phyloP scores from a whole-genome alignment of 2,797 vertebrate genomes.

The Pseudomugil gertrudae region DNA sequence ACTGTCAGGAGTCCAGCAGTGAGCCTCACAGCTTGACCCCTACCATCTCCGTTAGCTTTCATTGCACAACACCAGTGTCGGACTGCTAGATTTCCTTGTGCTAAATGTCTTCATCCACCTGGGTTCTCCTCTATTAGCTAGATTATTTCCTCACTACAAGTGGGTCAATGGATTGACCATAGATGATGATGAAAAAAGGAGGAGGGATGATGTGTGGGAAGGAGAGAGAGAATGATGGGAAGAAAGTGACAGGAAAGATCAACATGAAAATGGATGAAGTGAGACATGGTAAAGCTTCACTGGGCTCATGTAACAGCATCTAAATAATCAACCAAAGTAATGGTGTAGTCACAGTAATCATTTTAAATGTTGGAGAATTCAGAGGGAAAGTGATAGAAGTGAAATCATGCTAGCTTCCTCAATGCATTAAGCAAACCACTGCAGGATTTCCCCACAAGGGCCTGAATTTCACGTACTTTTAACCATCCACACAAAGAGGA shows the following conservation, averaged over 20 bases:
- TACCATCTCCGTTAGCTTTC: neutral
- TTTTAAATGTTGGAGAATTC: too few relatives aligned
- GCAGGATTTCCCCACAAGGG: too few relatives aligned
- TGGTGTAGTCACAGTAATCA: too few relatives aligned
- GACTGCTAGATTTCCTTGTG: conserved; percentile 20
- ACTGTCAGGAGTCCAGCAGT: conserved; percentile 11
- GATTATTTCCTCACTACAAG: conserved; percentile 55
- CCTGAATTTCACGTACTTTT: too few relatives aligned
- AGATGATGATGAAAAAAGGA: conserved; percentile 40
- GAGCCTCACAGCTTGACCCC: neutral
- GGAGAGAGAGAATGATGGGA: neutral
- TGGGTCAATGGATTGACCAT: conserved; percentile 45
- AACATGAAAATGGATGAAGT: conserved; percentile 6
- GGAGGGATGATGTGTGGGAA: neutral
- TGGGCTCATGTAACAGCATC: neutral
- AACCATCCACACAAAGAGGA: too few relatives aligned
- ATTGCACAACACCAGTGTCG: neutral
- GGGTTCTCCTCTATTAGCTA: conserved; percentile 59
- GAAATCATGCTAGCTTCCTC: too few relatives aligned
- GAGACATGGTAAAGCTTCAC: neutral
- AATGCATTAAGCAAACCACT: too few relatives aligned
- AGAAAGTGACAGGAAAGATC: neutral
- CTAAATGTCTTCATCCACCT: conserved; percentile 33
- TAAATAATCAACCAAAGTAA: neutral
- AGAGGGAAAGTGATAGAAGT: neutral